phyloP scores from a whole-genome alignment of 2,888 invertebrate genomes.

The Euphydryas editha region DNA sequence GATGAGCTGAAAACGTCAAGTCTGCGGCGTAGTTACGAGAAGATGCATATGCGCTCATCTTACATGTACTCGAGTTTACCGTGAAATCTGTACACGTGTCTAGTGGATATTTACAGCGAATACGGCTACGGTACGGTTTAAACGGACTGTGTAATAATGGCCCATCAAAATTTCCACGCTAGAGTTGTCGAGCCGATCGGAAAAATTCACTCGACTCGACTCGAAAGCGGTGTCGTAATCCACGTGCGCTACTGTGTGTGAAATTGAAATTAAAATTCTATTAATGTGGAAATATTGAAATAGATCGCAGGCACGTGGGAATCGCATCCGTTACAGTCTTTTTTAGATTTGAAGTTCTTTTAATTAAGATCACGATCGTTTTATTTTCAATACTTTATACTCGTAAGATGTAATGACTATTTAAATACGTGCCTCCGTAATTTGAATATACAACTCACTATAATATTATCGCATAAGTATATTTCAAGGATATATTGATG shows the following conservation, averaged over 20 bases:
- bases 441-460: too few species aligned
- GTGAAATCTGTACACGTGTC: slow-evolving; percentile 30
- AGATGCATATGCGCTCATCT: slow-evolving; percentile 36
- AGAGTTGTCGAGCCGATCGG: slow-evolving; percentile 69
- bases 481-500: too few species aligned
- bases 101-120: slow-evolving; percentile 47
- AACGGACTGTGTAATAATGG: slow-evolving; percentile 77
- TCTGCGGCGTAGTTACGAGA: slow-evolving; percentile 35
- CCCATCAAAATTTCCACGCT: slow-evolving; percentile 77
- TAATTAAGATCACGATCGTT: slow-evolving; percentile 36
- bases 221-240: slow-evolving; percentile 64
- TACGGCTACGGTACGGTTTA: slow-evolving; percentile 72
- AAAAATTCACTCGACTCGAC: slow-evolving; percentile 66
- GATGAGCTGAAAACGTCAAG: slow-evolving; percentile 52
- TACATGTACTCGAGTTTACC: slow-evolving; percentile 15
- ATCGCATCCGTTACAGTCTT: slow-evolving; percentile 36
- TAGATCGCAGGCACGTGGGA: slow-evolving; percentile 50
- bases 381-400: slow-evolving; percentile 26
- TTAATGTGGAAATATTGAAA: slow-evolving; percentile 68
- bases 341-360: slow-evolving; percentile 29
- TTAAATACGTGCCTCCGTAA: too few species aligned
- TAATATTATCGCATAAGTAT: too few species aligned
- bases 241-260: slow-evolving; percentile 68
- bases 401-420: background rate
- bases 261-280: slow-evolving; percentile 81